phyloP scores from a whole-genome alignment of 2,888 invertebrate species.

The Empis stercorea region DNA sequence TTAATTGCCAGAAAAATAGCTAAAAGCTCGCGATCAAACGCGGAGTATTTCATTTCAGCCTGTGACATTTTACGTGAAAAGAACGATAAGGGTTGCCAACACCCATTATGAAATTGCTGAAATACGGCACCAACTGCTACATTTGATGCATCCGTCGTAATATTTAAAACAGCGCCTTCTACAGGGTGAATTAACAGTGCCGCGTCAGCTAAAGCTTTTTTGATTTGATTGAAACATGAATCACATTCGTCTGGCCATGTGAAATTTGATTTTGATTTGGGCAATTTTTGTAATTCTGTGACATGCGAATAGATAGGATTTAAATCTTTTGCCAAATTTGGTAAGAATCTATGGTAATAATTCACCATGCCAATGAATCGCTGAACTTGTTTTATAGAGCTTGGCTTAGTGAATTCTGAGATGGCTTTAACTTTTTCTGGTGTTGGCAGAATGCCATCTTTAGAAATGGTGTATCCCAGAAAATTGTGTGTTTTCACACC shows the following conservation, averaged over 20 bases:
- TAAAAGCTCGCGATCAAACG: neutral
- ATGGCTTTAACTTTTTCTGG: neutral
- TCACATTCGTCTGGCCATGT: neutral
- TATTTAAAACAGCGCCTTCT: neutral
- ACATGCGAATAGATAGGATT: neutral
- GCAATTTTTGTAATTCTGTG: neutral
- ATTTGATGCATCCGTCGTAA: neutral
- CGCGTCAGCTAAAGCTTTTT: neutral
- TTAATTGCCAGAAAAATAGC: neutral
- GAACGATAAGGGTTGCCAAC: constrained; percentile 1
- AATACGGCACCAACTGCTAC: neutral
- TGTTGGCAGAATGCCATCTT: neutral
- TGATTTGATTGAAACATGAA: neutral
- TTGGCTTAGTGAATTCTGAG: neutral
- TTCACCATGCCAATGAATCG: constrained; percentile 6
- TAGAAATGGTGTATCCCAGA: constrained; percentile 1
- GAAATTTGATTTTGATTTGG: neutral
- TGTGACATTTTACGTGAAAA: neutral
- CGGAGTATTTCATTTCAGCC: neutral
- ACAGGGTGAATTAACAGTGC: neutral
- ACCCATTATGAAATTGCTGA: neutral
- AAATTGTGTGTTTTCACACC: constrained; percentile 1
- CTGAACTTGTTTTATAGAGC: constrained; percentile 1
- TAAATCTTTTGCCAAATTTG: neutral
- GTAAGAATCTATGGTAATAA: constrained; percentile 5